Percentiles rank a stretch among this genome's conserved stretches.
phyloP scores from a whole-genome alignment of 2,113 vertebrate genomes.

The Sinosuthora webbiana region DNA sequence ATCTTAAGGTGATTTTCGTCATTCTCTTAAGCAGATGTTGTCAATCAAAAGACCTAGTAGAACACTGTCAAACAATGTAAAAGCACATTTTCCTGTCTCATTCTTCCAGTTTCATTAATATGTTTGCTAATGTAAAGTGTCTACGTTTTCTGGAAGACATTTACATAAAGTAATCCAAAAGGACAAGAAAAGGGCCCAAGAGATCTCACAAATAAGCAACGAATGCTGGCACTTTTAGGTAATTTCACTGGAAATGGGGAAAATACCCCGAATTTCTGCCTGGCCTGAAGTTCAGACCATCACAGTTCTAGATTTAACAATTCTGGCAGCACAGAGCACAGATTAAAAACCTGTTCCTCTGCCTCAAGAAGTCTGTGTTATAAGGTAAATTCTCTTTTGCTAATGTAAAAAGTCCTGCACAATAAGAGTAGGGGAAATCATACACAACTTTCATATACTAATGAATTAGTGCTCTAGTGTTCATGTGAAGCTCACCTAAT shows the following conservation, averaged over 20 bases:
- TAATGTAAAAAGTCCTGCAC: not conserved
- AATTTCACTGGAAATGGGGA: not conserved
- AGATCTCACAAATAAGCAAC: not conserved
- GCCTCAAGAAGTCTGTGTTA: not conserved
- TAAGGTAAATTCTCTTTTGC: not conserved
- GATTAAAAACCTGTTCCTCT: not conserved
- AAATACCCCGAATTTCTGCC: not conserved
- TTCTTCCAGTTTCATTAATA: not conserved
- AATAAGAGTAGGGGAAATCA: not conserved
- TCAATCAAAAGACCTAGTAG: not conserved
- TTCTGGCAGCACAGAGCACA: not conserved
- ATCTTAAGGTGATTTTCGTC: not conserved
- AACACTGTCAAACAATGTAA: not conserved
- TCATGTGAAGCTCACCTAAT: not conserved
- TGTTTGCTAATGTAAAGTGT: not conserved
- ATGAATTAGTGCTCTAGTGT: not conserved
- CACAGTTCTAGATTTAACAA: not conserved
- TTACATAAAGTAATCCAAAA: not conserved
- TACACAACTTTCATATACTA: not conserved
- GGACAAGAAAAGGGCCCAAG: not conserved
- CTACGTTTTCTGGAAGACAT: not conserved
- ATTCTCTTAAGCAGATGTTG: not conserved
- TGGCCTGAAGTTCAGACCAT: not conserved
- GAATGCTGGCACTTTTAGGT: not conserved
- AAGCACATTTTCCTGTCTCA: not conserved